Conservation (phyloP, 2,797 vertebrate genomes). For the Dipus sagitta region DNA sequence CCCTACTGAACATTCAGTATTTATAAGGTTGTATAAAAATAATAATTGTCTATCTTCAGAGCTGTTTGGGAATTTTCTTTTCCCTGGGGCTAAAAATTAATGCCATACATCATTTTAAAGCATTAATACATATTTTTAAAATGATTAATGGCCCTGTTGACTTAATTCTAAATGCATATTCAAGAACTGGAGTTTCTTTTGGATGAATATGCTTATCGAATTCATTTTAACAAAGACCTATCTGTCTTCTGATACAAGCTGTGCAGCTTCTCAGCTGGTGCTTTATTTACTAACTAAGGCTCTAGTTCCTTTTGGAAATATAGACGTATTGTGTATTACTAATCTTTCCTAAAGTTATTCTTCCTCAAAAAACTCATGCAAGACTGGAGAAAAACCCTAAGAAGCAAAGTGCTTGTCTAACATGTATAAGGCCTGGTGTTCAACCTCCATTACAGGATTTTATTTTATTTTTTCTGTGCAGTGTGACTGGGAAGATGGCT, state of each 20-base stretch:
- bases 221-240: slow-evolving; percentile 24
- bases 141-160: slow-evolving; percentile 2
- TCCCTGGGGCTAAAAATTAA: slow-evolving; percentile 8
- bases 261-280: neutral
- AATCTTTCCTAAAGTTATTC: neutral
- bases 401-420: neutral
- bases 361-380: neutral
- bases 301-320: neutral
- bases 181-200: neutral
- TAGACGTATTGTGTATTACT: neutral
- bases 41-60: neutral
- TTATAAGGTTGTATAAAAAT: neutral
- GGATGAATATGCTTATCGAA: neutral
- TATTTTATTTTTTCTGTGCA: too few species aligned
- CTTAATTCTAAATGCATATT: neutral
- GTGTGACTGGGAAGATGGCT: too few species aligned
- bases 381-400: neutral
- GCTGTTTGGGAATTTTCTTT: neutral
- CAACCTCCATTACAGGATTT: neutral
- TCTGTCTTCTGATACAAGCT: slow-evolving; percentile 9
- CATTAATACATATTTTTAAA: slow-evolving; percentile 1
- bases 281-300: neutral
- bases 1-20: neutral
- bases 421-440: neutral
- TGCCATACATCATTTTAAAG: slow-evolving; percentile 33